phyloP scores from a whole-genome alignment of 2,888 invertebrate species.

The Protonemura montana region DNA sequence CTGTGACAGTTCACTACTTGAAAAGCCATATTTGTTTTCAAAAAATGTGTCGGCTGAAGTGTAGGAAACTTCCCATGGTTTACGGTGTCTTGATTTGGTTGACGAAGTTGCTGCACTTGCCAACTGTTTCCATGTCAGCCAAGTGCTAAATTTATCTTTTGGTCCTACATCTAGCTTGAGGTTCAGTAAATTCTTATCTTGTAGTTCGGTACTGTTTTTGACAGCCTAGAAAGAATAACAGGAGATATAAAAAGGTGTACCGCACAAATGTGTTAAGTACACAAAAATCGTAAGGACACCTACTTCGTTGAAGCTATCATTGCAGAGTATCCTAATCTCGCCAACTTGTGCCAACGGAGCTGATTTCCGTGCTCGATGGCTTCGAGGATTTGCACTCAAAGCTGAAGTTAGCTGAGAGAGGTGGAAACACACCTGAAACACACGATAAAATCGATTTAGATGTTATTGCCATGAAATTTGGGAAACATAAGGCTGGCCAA shows the following conservation, averaged over 20 bases:
- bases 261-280: too few species aligned
- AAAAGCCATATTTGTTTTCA: slow-evolving; percentile 61
- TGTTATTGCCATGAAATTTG: neutral
- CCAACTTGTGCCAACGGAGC: slow-evolving; percentile 54
- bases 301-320: slow-evolving; percentile 60
- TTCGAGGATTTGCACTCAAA: slow-evolving; percentile 55
- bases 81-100: slow-evolving; percentile 39
- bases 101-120: slow-evolving; percentile 49
- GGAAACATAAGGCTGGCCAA: slow-evolving; percentile 28
- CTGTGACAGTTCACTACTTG: slow-evolving; percentile 53
- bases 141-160: slow-evolving; percentile 39
- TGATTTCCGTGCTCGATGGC: slow-evolving; percentile 42
- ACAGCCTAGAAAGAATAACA: slow-evolving; percentile 52
- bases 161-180: slow-evolving; percentile 55
- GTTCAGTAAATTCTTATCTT: slow-evolving; percentile 57
- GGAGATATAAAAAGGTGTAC: neutral
- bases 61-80: slow-evolving; percentile 57
- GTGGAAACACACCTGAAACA: slow-evolving; percentile 53
- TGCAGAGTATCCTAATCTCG: slow-evolving; percentile 56
- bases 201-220: slow-evolving; percentile 58
- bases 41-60: slow-evolving; percentile 59
- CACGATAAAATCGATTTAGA: neutral
- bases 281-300: slow-evolving; percentile 21
- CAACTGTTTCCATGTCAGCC: slow-evolving; percentile 42
- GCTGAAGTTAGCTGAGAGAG: slow-evolving; percentile 60